phyloP scores from a whole-genome alignment of 1,140 invertebrate species.

The Gyrodactylus salaris region DNA sequence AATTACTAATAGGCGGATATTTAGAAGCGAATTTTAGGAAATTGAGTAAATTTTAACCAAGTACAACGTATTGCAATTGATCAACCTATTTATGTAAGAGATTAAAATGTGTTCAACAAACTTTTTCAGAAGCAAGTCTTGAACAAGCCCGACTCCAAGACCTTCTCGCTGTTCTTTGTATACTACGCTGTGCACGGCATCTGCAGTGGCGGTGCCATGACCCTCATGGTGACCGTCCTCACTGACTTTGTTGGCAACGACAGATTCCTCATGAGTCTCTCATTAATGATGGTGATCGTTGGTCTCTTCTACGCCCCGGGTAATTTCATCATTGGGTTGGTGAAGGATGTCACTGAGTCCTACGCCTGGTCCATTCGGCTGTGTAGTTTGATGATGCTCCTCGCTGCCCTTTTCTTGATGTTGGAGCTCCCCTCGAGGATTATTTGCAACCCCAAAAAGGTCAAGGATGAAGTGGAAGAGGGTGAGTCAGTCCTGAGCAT shows the following conservation, averaged over 20 bases:
- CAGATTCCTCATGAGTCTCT: neutral
- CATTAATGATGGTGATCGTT: slow-evolving; percentile 1
- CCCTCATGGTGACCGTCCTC: neutral
- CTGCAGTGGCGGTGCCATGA: neutral
- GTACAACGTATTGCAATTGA: no score
- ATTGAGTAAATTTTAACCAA: no score
- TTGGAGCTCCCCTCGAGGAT: neutral
- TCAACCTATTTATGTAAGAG: no score
- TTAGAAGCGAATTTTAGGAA: no score
- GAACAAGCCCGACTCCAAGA: neutral
- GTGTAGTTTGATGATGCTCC: neutral
- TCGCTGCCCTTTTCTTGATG: neutral
- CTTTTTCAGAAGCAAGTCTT: neutral
- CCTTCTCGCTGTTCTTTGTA: neutral
- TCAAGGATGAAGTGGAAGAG: no score
- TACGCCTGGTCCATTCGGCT: neutral
- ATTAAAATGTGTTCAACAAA: no score
- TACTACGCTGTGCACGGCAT: neutral
- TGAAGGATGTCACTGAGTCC: neutral
- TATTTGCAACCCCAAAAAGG: neutral
- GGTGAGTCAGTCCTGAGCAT: no score
- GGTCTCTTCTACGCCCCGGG: neutral
- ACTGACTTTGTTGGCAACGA: neutral
- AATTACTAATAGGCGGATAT: no score
- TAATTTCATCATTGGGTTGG: neutral